phyloP scores from a whole-genome alignment of 2,113 vertebrate genomes.

The Gasterosteus aculeatus region DNA sequence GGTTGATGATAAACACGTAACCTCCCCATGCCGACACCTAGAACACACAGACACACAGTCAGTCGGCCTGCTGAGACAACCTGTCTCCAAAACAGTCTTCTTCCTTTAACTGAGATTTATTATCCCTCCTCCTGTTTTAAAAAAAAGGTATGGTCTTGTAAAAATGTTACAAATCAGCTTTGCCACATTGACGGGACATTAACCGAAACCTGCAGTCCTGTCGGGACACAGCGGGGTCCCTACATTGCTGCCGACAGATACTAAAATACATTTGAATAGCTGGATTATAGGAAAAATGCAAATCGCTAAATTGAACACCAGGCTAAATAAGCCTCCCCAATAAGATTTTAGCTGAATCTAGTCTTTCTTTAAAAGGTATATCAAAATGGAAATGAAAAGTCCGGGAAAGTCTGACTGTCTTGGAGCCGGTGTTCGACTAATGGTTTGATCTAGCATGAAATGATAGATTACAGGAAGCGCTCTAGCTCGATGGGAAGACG shows the following conservation, averaged over 20 bases:
- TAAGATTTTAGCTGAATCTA: neutral
- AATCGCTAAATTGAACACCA: neutral
- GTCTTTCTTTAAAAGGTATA: neutral
- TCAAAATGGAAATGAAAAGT: neutral
- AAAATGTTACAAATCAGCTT: conserved; percentile 20
- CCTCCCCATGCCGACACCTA: conserved; percentile 99
- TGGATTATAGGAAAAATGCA: neutral
- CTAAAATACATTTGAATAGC: neutral
- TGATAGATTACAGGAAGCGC: neutral
- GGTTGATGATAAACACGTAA: conserved; percentile 98
- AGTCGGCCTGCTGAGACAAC: neutral
- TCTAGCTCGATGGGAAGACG: neutral
- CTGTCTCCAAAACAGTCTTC: neutral
- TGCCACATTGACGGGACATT: neutral
- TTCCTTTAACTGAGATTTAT: neutral
- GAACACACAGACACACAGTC: conserved; percentile 41
- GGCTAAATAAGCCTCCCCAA: neutral
- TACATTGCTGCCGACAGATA: neutral
- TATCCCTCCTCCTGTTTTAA: neutral
- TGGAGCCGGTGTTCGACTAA: neutral
- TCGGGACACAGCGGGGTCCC: neutral
- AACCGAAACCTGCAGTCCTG: neutral
- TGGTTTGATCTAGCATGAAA: neutral
- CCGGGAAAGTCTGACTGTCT: neutral
- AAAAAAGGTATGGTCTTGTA: neutral